phyloP scores from a whole-genome alignment of 37 sponge, comb jelly and placozoan species.

The Crambe crambe region DNA sequence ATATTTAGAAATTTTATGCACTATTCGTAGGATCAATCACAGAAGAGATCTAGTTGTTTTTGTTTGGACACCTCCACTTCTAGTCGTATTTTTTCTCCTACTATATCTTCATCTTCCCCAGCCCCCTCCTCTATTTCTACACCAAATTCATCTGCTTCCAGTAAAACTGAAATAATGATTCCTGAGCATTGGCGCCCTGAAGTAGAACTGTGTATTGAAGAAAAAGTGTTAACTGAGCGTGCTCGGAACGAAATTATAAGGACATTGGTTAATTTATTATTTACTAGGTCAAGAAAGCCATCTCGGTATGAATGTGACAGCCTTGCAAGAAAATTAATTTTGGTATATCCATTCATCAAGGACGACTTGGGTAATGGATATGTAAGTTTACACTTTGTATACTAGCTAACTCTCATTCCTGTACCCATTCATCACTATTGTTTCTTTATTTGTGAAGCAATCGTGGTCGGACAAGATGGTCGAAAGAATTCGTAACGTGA shows the following conservation, averaged over 20 bases:
- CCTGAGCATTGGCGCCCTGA: conserved; percentile 34
- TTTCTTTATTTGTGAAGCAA: conserved; percentile 18
- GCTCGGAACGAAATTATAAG: background rate
- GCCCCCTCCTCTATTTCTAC: background rate
- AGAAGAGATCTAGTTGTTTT: too few species aligned
- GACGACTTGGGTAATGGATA: conserved; percentile 43
- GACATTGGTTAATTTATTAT: background rate
- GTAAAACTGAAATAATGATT: background rate
- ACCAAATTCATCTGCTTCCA: background rate
- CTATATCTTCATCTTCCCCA: too few species aligned
- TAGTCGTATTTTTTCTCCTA: too few species aligned
- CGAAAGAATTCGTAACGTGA: conserved; percentile 31
- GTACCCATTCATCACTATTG: too few species aligned
- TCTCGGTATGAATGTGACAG: background rate
- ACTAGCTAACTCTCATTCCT: background rate
- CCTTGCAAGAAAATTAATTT: conserved; percentile 8
- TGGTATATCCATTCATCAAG: conserved; percentile 17
- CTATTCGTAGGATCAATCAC: too few species aligned
- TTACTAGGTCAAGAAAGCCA: background rate
- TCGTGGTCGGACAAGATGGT: conserved; percentile 36
- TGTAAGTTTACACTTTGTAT: conserved; percentile 3
- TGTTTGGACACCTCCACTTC: too few species aligned
- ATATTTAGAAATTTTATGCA: too few species aligned
- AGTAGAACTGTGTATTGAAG: background rate
- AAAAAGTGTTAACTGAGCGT: background rate